Evolutionary conservation across 1,140 invertebrate genomes (phyloP), one percentile per base, ranked within the genome.

Genomic region (Bathynomus jamesi): DNA sequence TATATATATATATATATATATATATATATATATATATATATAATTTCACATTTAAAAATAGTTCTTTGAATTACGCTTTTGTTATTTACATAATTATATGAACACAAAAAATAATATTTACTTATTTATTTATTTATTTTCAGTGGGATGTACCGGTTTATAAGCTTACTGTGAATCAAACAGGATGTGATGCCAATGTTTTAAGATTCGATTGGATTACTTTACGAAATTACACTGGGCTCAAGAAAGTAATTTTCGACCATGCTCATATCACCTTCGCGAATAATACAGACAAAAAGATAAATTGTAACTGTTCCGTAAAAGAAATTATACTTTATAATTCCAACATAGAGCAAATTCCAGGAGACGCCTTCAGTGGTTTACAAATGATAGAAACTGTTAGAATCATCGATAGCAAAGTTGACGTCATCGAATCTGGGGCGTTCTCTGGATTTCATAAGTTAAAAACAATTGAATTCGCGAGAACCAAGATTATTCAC

Each of bases 1-100:
- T 53, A 53, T 53, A 53, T 53, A 53, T 53, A 53, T 53, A 53
- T 53, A 53, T 53, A 53, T 53, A 53, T 53, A 53, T 53, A 53
- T 53, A 53, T 53, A 53, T 53, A 53, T 53, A 53, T 53, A 53
- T 53, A 53, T 53, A 53, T 53, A 53, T 53, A 53, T 53, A 53
- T 53, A 53, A 17, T n/a, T n/a, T n/a, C n/a, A n/a, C n/a, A n/a
- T n/a, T n/a, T n/a, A n/a, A n/a, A n/a, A n/a, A n/a, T n/a, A n/a
- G n/a, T n/a, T n/a, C n/a, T n/a, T n/a, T n/a, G n/a, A n/a, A n/a
- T n/a, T n/a, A n/a, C n/a, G n/a, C n/a, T n/a, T n/a, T n/a, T n/a
- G n/a, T 17, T 53, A 53, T 53, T 17, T 53, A 53, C 21, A 53
- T 53, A 53, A 17, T 17, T 53, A 53, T 53, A 53, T 53, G 21